phyloP scores from a whole-genome alignment of 2,888 invertebrate genomes.

The Coleophora flavipennella region DNA sequence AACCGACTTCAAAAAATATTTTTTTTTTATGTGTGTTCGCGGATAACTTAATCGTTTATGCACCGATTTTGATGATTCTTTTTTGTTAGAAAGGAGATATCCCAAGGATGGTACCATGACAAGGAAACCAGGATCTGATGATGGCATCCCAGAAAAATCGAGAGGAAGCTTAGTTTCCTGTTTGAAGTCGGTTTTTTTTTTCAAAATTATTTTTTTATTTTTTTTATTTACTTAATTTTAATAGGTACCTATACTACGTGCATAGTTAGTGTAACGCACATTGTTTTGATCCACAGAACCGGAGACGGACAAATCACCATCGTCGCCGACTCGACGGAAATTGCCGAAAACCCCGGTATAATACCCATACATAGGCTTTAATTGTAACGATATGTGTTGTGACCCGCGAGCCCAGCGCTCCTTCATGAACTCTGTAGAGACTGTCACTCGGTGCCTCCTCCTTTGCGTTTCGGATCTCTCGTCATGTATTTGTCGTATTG shows the following conservation, averaged over 20 bases:
- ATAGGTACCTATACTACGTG: constrained; percentile 4
- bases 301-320: constrained; percentile 89
- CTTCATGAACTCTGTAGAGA: constrained; percentile 63
- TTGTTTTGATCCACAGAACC: constrained; percentile 78
- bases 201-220: too few species aligned
- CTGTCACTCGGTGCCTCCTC: constrained; percentile 69
- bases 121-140: too few species aligned
- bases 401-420: constrained; percentile 53
- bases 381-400: constrained; percentile 73
- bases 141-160: too few species aligned
- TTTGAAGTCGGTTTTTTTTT: too few species aligned
- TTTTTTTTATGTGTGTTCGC: too few species aligned
- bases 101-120: too few species aligned
- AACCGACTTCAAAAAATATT: too few species aligned
- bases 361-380: constrained; percentile 75
- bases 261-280: constrained; percentile 34
- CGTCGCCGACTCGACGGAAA: constrained; percentile 93
- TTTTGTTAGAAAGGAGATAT: too few species aligned
- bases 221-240: too few species aligned
- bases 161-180: too few species aligned
- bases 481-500: constrained; percentile 33
- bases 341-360: constrained; percentile 98
- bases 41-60: too few species aligned
- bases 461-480: constrained; percentile 57
- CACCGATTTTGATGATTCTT: too few species aligned